Percentiles rank a stretch among this genome's conserved stretches.
Conservation (phyloP, 53 echinoderm and acorn worm species). For the Holothuria scabra region DNA sequence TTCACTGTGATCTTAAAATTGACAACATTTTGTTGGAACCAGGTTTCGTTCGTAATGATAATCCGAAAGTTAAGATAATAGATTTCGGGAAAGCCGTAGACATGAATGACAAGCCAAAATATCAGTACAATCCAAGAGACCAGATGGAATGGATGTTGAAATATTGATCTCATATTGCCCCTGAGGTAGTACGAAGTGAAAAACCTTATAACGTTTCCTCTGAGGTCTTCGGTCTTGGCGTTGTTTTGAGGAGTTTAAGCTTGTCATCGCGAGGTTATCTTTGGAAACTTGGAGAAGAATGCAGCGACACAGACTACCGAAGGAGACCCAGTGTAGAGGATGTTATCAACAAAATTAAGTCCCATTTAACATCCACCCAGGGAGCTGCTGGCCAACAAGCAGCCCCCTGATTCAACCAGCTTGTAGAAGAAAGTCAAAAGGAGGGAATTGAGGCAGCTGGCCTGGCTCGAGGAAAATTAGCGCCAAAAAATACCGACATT, state of each 20-base stretch:
- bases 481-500: no score
- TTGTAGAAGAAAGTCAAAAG: no score
- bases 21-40: constrained; percentile 16
- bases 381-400: no score
- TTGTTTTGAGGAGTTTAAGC: not conserved
- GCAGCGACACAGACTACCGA: not conserved
- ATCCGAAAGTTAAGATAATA: constrained; percentile 8
- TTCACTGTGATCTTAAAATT: constrained; percentile 13
- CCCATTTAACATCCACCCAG: not conserved
- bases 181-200: constrained; percentile 5
- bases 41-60: not conserved
- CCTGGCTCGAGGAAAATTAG: no score
- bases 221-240: constrained; percentile 6
- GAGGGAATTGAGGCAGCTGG: no score
- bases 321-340: constrained; percentile 4
- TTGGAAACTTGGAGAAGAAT: not conserved
- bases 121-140: not conserved
- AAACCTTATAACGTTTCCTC: not conserved
- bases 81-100: constrained; percentile 15
- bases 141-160: not conserved
- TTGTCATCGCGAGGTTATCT: not conserved
- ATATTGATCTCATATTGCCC: not conserved
- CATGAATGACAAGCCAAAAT: not conserved
- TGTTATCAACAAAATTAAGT: not conserved
- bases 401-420: no score